Base-by-base conservation (phyloP, 2,888 invertebrate species). In the Tetragonisca angustula region DNA sequence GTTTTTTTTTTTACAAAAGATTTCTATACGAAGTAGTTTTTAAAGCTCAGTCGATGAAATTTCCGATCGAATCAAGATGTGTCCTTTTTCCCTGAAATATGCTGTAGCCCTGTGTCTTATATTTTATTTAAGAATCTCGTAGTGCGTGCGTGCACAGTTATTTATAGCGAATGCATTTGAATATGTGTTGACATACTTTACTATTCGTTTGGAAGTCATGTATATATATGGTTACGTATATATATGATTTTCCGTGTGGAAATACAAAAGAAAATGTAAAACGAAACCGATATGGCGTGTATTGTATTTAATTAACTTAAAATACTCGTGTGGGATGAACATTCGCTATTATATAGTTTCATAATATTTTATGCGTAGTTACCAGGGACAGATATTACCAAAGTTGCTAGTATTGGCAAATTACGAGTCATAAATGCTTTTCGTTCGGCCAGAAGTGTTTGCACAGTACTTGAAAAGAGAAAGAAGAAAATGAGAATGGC, bases 121-220 rank as follows among this genome's bases (percentile, higher is more conserved):
- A 79, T 81, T 79, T 84, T 81, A 68, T 81, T 87, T 84, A 76
- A 90, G 89, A 89, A 89, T 90, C 86, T 90, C 85, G 62, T 61
- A 64, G 71, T 76, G 72, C 72, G 71, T 77, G 59, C 50, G 73
- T 80, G 68, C 81, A 79, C 81, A 79, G 84, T 79, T 79, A 82
- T 83, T 84, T 72, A 84, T 84, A 75, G 43, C 62, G 76, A 62
- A 74, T 43, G 64, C 67, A 77, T 68, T 76, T 74, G 54, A 84
- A 72, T 68, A 81, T 64, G 69, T 78, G 64, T 81, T 79, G 72
- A 76, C 69, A 49, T 67, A 68, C 61, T 62, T 83, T 76, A 68
- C 43, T 71, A 64, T 71, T 61, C 56, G 36, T 61, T 62, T 15
- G 71, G 32, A 61, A 4, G 36, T 74, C 52, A 68, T 65, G 19